Evolutionary conservation across 2,888 invertebrate genomes (phyloP).

Genomic region (Sarcophaga variegata): DNA sequence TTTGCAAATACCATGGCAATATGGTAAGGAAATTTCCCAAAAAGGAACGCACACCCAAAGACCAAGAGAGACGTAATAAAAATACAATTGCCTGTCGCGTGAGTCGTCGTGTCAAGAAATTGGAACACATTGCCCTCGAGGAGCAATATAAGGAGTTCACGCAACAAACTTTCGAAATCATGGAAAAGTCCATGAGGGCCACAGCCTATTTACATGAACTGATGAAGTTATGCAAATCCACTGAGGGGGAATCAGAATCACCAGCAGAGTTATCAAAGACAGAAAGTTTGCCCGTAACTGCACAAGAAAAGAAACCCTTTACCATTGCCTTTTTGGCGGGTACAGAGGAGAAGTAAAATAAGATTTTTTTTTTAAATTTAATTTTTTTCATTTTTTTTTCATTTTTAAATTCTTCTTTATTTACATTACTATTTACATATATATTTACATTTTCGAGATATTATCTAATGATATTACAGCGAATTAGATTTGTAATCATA

Average conservation of each 20-base stretch:
- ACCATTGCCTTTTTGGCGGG: not conserved
- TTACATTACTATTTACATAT: too few species aligned
- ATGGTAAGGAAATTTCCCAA: conserved; percentile 80
- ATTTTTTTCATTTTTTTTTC: too few species aligned
- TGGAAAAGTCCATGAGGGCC: conserved; percentile 74
- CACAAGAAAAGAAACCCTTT: not conserved
- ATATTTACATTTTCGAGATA: too few species aligned
- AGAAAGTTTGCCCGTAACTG: not conserved
- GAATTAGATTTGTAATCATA: too few species aligned
- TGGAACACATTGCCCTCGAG: conserved; percentile 77
- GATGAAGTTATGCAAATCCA: conserved; percentile 62
- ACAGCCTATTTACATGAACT: conserved; percentile 75
- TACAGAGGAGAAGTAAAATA: not conserved
- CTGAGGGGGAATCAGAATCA: too few species aligned
- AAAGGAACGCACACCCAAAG: conserved; percentile 77
- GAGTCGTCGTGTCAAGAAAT: conserved; percentile 78
- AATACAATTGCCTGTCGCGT: conserved; percentile 79
- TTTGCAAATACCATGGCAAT: conserved; percentile 78
- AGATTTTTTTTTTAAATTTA: not conserved
- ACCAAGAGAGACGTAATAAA: conserved; percentile 79
- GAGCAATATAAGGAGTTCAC: conserved; percentile 76
- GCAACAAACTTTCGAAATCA: conserved; percentile 72
- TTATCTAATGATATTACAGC: too few species aligned
- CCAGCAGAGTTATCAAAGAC: not conserved
- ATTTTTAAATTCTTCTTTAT: too few species aligned